phyloP scores from a whole-genome alignment of 2,888 invertebrate genomes.

The Melitaea athalia region DNA sequence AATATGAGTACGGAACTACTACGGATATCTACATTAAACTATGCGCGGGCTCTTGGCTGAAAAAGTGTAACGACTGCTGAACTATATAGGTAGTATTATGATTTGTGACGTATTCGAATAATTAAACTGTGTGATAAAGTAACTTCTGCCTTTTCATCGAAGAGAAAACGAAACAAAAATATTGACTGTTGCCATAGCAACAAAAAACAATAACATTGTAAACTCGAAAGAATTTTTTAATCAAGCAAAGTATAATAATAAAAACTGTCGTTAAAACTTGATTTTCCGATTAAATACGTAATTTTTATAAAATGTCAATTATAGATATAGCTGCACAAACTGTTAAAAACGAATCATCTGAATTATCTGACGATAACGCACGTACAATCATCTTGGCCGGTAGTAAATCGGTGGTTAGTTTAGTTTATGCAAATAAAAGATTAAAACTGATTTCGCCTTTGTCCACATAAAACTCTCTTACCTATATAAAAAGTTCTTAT shows the following conservation, averaged over 20 bases:
- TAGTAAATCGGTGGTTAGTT: constrained; percentile 85
- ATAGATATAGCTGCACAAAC: constrained; percentile 81
- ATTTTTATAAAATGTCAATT: constrained; percentile 57
- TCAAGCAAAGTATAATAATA: not conserved
- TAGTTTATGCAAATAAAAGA: not conserved
- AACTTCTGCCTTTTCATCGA: not conserved
- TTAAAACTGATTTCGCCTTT: not conserved
- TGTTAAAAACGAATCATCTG: constrained; percentile 63
- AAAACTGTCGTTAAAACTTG: not conserved
- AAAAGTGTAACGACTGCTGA: too few relatives aligned
- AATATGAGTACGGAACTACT: too few relatives aligned
- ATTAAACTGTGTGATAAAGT: too few relatives aligned
- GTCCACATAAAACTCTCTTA: not conserved
- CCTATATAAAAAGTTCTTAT: not conserved
- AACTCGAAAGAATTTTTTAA: not conserved
- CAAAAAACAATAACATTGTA: not conserved
- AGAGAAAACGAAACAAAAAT: not conserved
- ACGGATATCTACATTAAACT: too few relatives aligned
- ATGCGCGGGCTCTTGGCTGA: too few relatives aligned
- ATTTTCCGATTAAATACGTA: not conserved
- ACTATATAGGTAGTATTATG: too few relatives aligned
- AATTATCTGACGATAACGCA: constrained; percentile 60
- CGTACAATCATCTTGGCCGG: constrained; percentile 85
- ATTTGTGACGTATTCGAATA: too few relatives aligned
- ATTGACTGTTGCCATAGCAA: not conserved